Conservation (phyloP, 2,888 invertebrate species). For the Lithophane leautieri region DNA sequence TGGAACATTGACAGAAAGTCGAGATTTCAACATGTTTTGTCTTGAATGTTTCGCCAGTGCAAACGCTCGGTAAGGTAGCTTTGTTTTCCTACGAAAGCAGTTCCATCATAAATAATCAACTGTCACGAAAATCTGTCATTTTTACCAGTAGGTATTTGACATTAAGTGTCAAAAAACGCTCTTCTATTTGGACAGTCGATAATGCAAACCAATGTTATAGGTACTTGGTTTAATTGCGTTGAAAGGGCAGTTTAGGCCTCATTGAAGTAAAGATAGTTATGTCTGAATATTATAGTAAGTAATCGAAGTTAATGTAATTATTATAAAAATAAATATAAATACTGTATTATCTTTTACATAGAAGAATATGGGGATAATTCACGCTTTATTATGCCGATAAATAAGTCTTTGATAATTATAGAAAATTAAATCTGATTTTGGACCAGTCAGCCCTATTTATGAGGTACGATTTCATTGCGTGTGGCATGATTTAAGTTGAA, state of each 20-base stretch:
- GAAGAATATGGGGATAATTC: conserved; percentile 19
- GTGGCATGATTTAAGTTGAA: not conserved
- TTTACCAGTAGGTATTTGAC: too few species aligned
- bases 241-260: too few species aligned
- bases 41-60: too few species aligned
- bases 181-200: too few species aligned
- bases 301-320: not conserved
- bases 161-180: not conserved
- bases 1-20: too few species aligned
- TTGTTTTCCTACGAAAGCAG: not conserved
- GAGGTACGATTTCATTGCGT: not conserved
- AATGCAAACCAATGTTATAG: not conserved
- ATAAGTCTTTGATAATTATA: not conserved
- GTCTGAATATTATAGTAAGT: not conserved
- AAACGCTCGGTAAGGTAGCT: too few species aligned
- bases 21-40: too few species aligned
- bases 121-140: too few species aligned
- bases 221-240: not conserved
- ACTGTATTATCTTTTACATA: conserved; percentile 11
- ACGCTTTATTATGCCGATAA: conserved; percentile 4
- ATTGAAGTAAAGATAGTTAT: not conserved
- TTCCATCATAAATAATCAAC: too few species aligned
- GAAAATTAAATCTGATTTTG: too few species aligned
- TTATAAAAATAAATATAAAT: conserved; percentile 22
- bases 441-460: not conserved